A percentile compares a stretch with the other conserved stretches of the same genome.
phyloP scores from a whole-genome alignment of 2,888 invertebrate species.

The Drosophila hawaiiensis region DNA sequence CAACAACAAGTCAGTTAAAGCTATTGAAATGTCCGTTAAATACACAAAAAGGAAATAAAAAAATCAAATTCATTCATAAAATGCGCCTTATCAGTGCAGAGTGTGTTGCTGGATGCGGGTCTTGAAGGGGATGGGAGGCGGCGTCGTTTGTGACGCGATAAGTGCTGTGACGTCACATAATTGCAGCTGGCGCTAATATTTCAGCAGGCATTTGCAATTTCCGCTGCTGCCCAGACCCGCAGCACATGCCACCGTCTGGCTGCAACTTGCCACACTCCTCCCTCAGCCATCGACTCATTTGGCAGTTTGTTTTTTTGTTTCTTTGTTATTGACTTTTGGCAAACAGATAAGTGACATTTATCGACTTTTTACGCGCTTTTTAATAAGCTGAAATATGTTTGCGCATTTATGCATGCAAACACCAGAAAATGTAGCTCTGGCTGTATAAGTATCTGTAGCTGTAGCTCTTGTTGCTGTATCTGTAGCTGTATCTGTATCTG shows the following conservation, averaged over 20 bases:
- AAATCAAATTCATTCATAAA: conserved; percentile 76
- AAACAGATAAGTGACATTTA: conserved; percentile 81
- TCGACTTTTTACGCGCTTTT: conserved; percentile 81
- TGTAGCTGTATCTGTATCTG: conserved; percentile 41
- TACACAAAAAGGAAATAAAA: conserved; percentile 64
- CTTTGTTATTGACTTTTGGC: conserved; percentile 53
- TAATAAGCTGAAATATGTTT: conserved; percentile 79
- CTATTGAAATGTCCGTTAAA: conserved; percentile 58
- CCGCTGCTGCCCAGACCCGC: conserved; percentile 42
- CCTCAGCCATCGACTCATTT: background rate
- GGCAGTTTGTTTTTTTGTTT: conserved; percentile 16
- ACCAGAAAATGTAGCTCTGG: conserved; percentile 27
- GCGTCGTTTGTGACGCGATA: conserved; percentile 44
- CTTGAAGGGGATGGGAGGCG: conserved; percentile 10
- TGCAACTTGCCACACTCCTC: background rate
- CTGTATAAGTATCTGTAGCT: conserved; percentile 46
- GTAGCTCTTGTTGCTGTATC: conserved; percentile 36
- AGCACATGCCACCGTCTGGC: conserved; percentile 23
- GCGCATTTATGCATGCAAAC: conserved; percentile 65
- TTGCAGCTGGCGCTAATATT: conserved; percentile 75
- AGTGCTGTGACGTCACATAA: conserved; percentile 70
- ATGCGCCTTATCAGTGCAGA: conserved; percentile 61
- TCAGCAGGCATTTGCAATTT: conserved; percentile 43
- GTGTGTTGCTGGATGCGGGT: conserved; percentile 36
- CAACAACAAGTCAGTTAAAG: conserved; percentile 38